phyloP scores from a whole-genome alignment of 1,140 invertebrate species.

The Magallana ariakensis region DNA sequence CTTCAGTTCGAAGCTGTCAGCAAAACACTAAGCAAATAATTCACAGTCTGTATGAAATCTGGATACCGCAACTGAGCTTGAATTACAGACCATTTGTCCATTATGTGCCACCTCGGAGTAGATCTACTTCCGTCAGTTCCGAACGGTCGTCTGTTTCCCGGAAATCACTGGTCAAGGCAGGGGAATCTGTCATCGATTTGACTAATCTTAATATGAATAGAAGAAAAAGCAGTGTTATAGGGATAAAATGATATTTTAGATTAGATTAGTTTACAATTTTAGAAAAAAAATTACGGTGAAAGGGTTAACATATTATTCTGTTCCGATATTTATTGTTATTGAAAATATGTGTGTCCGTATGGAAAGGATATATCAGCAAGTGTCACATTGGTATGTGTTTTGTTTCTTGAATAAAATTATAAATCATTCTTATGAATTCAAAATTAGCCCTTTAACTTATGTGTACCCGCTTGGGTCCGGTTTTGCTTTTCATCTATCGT shows the following conservation, averaged over 20 bases:
- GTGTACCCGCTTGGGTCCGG: too few species aligned
- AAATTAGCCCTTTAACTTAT: too few species aligned
- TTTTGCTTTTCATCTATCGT: too few species aligned
- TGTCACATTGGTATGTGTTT: too few species aligned
- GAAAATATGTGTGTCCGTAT: too few species aligned
- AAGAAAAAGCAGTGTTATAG: not conserved
- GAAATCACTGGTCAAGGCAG: not conserved
- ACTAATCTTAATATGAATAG: not conserved
- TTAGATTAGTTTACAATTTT: too few species aligned
- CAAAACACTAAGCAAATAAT: conserved; percentile 31
- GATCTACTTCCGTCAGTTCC: conserved; percentile 11
- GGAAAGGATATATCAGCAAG: too few species aligned
- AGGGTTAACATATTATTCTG: too few species aligned
- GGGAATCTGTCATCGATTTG: conserved; percentile 14
- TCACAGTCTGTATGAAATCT: conserved; percentile 19
- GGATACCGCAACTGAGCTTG: conserved; percentile 14
- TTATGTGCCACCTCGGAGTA: not conserved
- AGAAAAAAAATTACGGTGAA: too few species aligned
- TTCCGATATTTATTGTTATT: too few species aligned
- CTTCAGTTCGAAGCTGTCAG: not conserved
- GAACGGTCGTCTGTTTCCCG: not conserved
- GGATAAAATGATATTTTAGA: conserved; percentile 22
- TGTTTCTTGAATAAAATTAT: too few species aligned
- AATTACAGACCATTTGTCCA: conserved; percentile 25
- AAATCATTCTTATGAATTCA: too few species aligned